phyloP scores from a whole-genome alignment of 2,888 invertebrate genomes.

The Harmothoe impar region DNA sequence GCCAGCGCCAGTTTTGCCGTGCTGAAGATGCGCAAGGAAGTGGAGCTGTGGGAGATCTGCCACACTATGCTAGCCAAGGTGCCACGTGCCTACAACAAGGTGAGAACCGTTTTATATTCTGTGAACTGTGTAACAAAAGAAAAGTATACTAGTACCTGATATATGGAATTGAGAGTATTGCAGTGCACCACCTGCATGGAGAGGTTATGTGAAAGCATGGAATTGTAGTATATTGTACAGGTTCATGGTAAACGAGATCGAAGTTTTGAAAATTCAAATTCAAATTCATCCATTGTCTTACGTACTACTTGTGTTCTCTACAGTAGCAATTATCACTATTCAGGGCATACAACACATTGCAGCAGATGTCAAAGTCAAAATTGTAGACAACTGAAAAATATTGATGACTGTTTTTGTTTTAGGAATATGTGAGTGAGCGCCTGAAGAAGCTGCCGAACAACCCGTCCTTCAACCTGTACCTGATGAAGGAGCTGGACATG shows the following conservation, averaged over 20 bases:
- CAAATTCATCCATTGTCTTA: too few species aligned
- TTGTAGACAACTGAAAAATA: neutral
- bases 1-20: slow-evolving; percentile 80
- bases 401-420: slow-evolving; percentile 62
- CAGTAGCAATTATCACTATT: too few species aligned
- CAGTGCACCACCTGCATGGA: too few species aligned
- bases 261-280: too few species aligned
- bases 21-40: slow-evolving; percentile 80
- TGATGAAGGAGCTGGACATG: slow-evolving; percentile 81
- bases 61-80: slow-evolving; percentile 80
- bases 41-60: slow-evolving; percentile 82
- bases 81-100: slow-evolving; percentile 82
- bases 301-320: too few species aligned
- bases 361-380: too few species aligned
- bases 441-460: slow-evolving; percentile 82
- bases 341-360: too few species aligned
- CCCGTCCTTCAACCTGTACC: slow-evolving; percentile 81
- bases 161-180: too few species aligned
- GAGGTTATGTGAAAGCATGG: too few species aligned
- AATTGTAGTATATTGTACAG: too few species aligned
- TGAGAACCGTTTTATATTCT: slow-evolving; percentile 64
- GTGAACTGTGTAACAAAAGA: neutral
- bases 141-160: too few species aligned
- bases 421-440: slow-evolving; percentile 81
- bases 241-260: too few species aligned